A percentile compares a stretch with the other conserved stretches of the same genome.
phyloP scores from a whole-genome alignment of 2,888 invertebrate species.

The Epistrophe eligans region DNA sequence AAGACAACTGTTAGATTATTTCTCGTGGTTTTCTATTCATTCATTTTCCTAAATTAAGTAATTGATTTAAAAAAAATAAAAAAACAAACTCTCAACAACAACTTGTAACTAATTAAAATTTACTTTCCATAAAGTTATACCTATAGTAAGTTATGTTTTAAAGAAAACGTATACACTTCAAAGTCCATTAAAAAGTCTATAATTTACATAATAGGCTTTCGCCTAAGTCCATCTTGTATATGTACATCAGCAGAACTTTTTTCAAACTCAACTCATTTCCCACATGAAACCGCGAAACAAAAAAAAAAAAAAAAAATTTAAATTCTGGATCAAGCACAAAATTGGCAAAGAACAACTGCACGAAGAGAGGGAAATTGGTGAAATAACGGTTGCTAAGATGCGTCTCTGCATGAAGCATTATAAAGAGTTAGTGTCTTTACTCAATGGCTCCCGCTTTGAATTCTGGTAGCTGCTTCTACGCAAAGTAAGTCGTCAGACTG shows the following conservation, averaged over 20 bases:
- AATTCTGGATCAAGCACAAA: constrained; percentile 66
- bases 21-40: too few species aligned
- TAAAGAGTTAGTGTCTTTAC: constrained; percentile 43
- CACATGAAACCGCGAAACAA: neutral
- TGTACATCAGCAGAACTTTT: neutral
- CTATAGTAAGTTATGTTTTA: neutral
- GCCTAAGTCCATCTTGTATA: neutral
- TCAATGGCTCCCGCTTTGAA: constrained; percentile 43
- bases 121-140: neutral
- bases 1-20: too few species aligned
- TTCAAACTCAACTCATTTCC: constrained; percentile 7
- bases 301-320: constrained; percentile 43
- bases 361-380: constrained; percentile 65
- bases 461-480: constrained; percentile 25
- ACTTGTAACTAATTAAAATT: neutral
- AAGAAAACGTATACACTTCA: constrained; percentile 2
- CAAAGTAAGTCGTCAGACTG: constrained; percentile 69
- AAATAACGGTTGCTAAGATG: constrained; percentile 75
- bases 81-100: neutral
- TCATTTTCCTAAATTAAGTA: too few species aligned
- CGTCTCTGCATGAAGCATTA: constrained; percentile 68
- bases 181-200: neutral
- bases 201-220: constrained; percentile 20
- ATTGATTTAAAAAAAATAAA: too few species aligned
- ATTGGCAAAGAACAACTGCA: constrained; percentile 61